These are phyloP conservation scores for Strongylocentrotus purpuratus DNA, from an alignment of 35 echinoderm and acorn worm species.

Conservation along the genomic window DNA sequence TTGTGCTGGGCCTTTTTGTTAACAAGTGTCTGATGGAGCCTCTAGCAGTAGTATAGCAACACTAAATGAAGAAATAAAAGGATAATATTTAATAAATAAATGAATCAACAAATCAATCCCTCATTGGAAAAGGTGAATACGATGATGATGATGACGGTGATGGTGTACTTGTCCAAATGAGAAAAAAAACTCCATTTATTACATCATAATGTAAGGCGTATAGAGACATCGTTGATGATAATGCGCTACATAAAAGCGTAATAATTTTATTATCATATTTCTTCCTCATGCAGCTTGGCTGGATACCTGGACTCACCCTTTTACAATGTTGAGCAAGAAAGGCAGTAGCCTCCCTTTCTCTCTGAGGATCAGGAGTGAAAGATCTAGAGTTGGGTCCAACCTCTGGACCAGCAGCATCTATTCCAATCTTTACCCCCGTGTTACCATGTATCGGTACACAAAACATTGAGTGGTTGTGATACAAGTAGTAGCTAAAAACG, in stretches of 20 bases:
- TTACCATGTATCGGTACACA: conserved; percentile 4
- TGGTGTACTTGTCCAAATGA: neutral
- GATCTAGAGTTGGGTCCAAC: conserved; percentile 2
- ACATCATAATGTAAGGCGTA: neutral
- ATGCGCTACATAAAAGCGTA: too few species aligned
- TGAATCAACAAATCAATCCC: neutral
- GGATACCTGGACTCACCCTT: neutral
- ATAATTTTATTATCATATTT: neutral
- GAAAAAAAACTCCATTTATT: neutral
- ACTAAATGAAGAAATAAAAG: too few species aligned
- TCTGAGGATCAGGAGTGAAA: conserved; percentile 11
- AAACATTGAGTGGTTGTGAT: neutral
- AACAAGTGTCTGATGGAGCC: too few species aligned
- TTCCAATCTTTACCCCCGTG: neutral
- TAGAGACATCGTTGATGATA: too few species aligned
- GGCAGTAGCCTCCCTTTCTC: neutral
- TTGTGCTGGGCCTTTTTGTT: too few species aligned
- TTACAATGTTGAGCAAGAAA: neutral
- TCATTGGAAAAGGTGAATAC: neutral
- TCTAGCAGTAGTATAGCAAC: too few species aligned
- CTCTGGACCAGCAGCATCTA: neutral
- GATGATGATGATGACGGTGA: neutral
- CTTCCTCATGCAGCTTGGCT: neutral
- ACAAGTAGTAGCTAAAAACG: neutral
- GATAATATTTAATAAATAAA: too few species aligned